Percentiles rank a stretch among this genome's conserved stretches.
Conservation (phyloP, 2,113 vertebrate genomes). For the Tetrax tetrax region DNA sequence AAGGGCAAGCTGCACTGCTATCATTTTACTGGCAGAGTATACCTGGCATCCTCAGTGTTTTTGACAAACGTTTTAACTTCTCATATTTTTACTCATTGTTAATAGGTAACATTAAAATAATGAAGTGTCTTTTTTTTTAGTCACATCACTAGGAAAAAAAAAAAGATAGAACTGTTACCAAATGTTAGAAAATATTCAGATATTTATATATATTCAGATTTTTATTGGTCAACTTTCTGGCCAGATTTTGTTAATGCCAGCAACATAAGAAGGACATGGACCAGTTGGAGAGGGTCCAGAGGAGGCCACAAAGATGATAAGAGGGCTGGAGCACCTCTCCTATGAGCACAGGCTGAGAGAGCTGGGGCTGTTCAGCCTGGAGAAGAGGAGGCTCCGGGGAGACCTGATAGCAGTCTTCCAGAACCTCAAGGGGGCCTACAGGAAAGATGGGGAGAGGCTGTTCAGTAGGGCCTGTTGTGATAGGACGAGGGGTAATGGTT, state of each 20-base stretch:
- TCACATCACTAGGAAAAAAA: background rate
- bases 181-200: background rate
- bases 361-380: too few relatives aligned
- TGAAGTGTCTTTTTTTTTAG: background rate
- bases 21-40: background rate
- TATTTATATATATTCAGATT: background rate
- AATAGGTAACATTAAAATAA: background rate
- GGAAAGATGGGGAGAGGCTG: too few relatives aligned
- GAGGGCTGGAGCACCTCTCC: too few relatives aligned
- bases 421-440: too few relatives aligned
- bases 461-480: too few relatives aligned
- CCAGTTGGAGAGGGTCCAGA: too few relatives aligned
- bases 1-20: background rate
- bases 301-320: too few relatives aligned
- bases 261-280: too few relatives aligned
- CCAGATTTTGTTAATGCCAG: background rate
- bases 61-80: background rate
- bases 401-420: too few relatives aligned
- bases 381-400: too few relatives aligned
- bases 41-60: background rate
- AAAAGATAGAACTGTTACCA: fast-evolving
- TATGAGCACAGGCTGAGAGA: too few relatives aligned
- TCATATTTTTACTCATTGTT: background rate
- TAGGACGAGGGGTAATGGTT: too few relatives aligned
- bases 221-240: background rate